Conservation (phyloP, 1,140 invertebrate genomes). For the Aphis craccivora region DNA sequence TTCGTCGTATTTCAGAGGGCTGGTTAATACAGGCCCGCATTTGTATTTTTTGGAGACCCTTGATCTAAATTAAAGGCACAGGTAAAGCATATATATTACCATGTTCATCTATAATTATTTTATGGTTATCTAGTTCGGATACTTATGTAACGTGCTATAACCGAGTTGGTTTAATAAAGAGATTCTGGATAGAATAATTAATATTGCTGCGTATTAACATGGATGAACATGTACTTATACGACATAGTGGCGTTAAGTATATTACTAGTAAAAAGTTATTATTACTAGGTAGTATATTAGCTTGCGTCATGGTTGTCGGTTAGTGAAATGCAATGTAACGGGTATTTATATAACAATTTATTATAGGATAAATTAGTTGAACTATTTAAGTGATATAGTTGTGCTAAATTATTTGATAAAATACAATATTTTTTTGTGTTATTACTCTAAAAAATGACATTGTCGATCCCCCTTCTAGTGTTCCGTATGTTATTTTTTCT, state of each 20-base stretch:
- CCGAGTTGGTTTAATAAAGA: no score
- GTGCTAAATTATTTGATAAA: not conserved
- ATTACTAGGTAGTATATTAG: not conserved
- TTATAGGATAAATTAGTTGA: not conserved
- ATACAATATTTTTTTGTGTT: constrained; percentile 59
- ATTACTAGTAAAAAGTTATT: not conserved
- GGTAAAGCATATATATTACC: no score
- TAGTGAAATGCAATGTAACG: not conserved
- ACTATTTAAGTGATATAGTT: not conserved
- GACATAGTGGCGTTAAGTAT: not conserved
- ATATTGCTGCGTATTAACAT: not conserved
- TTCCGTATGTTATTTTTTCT: constrained; percentile 93
- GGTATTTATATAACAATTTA: not conserved
- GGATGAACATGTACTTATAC: not conserved
- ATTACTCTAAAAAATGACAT: constrained; percentile 95
- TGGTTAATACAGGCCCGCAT: no score
- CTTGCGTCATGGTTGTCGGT: not conserved
- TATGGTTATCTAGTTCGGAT: no score
- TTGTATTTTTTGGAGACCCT: no score
- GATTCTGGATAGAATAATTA: no score
- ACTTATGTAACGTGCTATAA: no score
- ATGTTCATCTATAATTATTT: no score
- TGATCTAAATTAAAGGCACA: no score
- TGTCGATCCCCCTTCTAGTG: constrained; percentile 90
- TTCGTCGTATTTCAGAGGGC: no score